A percentile compares a stretch with the other conserved stretches of the same genome.
Evolutionary conservation across 2,888 invertebrate species (phyloP).

Genomic region (Chymomyza caudatula): DNA sequence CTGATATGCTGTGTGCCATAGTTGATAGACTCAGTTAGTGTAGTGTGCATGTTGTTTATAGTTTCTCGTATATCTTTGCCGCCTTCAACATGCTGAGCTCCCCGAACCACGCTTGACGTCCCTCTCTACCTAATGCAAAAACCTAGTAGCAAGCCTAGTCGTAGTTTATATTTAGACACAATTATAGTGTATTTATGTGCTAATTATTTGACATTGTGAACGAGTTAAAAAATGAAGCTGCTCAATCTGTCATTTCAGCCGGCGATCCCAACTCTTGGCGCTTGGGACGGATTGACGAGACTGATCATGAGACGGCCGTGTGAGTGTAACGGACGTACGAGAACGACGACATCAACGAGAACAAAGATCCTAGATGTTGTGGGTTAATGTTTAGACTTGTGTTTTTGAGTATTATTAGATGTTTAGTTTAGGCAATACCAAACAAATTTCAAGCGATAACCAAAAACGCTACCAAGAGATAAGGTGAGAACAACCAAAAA

Average conservation of each 20-base stretch:
- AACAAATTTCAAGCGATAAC: constrained; percentile 10
- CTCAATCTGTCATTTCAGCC: constrained; percentile 76
- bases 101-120: too few relatives aligned
- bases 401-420: constrained; percentile 75
- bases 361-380: neutral
- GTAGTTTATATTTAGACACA: neutral
- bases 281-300: constrained; percentile 88
- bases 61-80: too few relatives aligned
- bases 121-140: too few relatives aligned
- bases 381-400: constrained; percentile 65
- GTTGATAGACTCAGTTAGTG: too few relatives aligned
- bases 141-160: neutral
- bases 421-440: constrained; percentile 59
- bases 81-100: too few relatives aligned
- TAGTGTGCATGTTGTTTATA: too few relatives aligned
- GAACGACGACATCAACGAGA: neutral
- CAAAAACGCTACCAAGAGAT: constrained; percentile 10
- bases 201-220: too few relatives aligned
- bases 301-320: constrained; percentile 89
- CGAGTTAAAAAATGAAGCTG: too few relatives aligned
- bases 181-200: neutral
- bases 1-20: too few relatives aligned
- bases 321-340: constrained; percentile 77
- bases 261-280: constrained; percentile 90
- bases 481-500: too few relatives aligned